Evolutionary conservation across 2,888 invertebrate species (phyloP).

Genomic region (Macaria liturata): DNA sequence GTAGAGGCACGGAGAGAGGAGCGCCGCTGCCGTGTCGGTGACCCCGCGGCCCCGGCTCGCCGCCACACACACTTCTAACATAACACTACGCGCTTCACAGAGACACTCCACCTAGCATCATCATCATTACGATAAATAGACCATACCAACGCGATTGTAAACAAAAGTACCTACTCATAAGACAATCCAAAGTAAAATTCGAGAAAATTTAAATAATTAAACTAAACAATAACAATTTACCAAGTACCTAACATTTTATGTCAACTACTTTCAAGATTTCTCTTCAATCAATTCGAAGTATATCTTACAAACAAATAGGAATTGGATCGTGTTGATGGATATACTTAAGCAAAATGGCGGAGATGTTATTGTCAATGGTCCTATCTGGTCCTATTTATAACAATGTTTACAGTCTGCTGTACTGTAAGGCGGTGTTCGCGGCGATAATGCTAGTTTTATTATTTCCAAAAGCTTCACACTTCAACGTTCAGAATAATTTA

Average conservation of each 20-base stretch:
- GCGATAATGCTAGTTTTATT: conserved; percentile 34
- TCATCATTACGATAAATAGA: conserved; percentile 16
- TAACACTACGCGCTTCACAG: conserved; percentile 41
- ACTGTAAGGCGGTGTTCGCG: conserved; percentile 40
- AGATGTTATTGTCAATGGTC: conserved; percentile 50
- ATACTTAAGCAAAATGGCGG: conserved; percentile 36
- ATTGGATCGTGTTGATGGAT: neutral
- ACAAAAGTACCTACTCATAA: too few relatives aligned
- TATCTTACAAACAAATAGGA: neutral
- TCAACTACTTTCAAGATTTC: too few relatives aligned
- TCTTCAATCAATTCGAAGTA: too few relatives aligned
- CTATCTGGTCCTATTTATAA: conserved; percentile 61
- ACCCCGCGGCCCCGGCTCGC: conserved; percentile 72
- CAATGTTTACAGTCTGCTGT: conserved; percentile 53
- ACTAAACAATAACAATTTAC: too few relatives aligned
- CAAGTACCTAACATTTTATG: too few relatives aligned
- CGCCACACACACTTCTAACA: conserved; percentile 38
- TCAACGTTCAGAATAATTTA: neutral
- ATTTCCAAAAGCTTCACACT: neutral
- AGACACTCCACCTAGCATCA: conserved; percentile 54
- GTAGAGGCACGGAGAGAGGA: conserved; percentile 40
- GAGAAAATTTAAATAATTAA: too few relatives aligned
- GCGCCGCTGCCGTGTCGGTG: conserved; percentile 65
- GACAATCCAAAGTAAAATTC: too few relatives aligned
- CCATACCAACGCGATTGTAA: too few relatives aligned